Conservation (phyloP, 2,797 vertebrate species). For the Taenioides sp. region DNA sequence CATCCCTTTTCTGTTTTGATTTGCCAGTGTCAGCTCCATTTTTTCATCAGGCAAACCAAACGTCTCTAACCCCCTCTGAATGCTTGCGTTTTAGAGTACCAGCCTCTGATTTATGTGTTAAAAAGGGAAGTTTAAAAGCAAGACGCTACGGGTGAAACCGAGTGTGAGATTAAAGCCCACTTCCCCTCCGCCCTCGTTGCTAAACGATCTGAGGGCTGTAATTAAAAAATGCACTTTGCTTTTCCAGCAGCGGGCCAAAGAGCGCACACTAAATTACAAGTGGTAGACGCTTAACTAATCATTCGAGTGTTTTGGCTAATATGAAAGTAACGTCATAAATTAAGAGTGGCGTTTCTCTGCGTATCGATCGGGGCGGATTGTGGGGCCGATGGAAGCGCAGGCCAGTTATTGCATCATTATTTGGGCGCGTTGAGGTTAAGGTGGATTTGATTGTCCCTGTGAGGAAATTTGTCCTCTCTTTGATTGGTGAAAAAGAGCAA, state of each 20-base stretch:
- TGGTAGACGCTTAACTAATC: conserved; percentile 9
- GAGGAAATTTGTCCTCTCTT: neutral
- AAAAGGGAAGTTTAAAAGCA: conserved; percentile 71
- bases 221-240: conserved; percentile 13
- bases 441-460: neutral
- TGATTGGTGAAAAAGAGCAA: neutral
- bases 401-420: conserved; percentile 3
- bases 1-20: conserved; percentile 32
- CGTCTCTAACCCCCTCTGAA: conserved; percentile 43
- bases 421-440: neutral
- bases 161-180: conserved; percentile 69
- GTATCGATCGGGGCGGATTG: neutral
- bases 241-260: conserved; percentile 43
- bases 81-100: conserved; percentile 20
- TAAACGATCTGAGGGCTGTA: conserved; percentile 18
- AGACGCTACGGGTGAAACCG: conserved; percentile 69
- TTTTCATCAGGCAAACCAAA: conserved; percentile 56
- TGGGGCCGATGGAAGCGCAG: neutral
- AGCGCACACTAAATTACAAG: conserved; percentile 24
- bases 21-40: conserved; percentile 32
- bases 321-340: conserved; percentile 8
- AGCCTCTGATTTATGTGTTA: conserved; percentile 71
- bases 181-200: conserved; percentile 56
- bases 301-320: conserved; percentile 14
- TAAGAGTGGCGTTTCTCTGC: neutral